Percentiles rank a stretch among this genome's conserved stretches.
Conservation (phyloP, 2,797 vertebrate genomes). For the Spinibarbus caldwelli region DNA sequence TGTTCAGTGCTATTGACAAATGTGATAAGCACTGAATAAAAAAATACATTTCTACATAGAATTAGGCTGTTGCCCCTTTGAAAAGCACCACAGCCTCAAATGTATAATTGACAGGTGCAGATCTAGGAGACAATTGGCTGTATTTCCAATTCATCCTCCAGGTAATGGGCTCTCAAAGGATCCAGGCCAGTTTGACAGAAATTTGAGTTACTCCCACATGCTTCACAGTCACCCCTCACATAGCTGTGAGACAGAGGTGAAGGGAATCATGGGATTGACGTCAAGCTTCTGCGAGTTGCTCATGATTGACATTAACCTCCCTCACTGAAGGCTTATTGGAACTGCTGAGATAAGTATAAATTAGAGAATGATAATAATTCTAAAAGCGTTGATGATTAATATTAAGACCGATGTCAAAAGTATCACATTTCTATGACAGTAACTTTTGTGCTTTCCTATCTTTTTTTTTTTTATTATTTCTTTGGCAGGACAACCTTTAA, state of each 20-base stretch:
- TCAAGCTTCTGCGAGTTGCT: not conserved
- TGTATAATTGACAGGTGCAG: not conserved
- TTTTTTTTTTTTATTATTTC: not conserved
- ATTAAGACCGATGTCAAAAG: not conserved
- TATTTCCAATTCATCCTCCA: not conserved
- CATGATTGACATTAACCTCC: constrained; percentile 5
- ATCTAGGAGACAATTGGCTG: not conserved
- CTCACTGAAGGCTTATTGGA: not conserved
- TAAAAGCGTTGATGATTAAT: constrained; percentile 9
- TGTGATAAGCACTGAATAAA: not conserved
- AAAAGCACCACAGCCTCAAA: not conserved
- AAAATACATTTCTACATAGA: not conserved
- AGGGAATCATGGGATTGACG: not conserved
- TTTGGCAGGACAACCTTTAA: not conserved
- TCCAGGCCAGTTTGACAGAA: not conserved
- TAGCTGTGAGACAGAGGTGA: not conserved
- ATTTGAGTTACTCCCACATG: not conserved
- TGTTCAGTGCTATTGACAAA: not conserved
- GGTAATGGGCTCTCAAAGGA: not conserved
- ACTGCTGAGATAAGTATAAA: not conserved
- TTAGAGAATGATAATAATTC: not conserved
- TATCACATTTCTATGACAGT: not conserved
- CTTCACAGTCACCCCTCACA: not conserved
- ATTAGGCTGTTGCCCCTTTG: no score
- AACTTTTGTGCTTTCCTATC: not conserved